A percentile compares a stretch with the other conserved stretches of the same genome.
Conservation (phyloP, 2,113 vertebrate species). For the Rhinolophus sinicus region DNA sequence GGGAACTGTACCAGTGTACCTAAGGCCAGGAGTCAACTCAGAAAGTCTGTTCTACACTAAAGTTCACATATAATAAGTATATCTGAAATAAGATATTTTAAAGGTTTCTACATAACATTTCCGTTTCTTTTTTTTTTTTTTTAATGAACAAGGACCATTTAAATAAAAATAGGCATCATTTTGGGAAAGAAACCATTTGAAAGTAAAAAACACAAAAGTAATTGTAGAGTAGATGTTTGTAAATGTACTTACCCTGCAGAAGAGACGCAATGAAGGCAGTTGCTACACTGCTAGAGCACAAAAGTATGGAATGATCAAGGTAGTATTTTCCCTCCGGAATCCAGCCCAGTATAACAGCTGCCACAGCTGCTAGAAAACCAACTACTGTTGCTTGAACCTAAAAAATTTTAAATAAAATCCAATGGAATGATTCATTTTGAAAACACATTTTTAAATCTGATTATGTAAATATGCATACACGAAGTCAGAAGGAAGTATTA, state of each 20-base stretch:
- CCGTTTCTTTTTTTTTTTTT: not conserved
- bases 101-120: not conserved
- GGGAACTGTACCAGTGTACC: not conserved
- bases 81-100: not conserved
- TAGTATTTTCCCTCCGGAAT: constrained; percentile 97
- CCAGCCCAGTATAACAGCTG: constrained; percentile 95
- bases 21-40: not conserved
- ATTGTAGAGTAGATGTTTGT: not conserved
- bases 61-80: not conserved
- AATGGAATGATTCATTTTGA: constrained; percentile 33
- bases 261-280: constrained; percentile 98
- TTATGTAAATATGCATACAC: not conserved
- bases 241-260: constrained; percentile 90
- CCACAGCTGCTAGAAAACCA: constrained; percentile 96
- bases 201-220: not conserved
- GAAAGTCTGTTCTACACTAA: not conserved
- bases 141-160: not conserved
- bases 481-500: not conserved
- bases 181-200: constrained; percentile 12
- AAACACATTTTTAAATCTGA: not conserved
- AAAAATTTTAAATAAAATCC: not conserved
- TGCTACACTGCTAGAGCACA: constrained; percentile 97
- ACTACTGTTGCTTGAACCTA: constrained; percentile 98
- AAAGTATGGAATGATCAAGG: constrained; percentile 92
- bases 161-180: not conserved